These are phyloP conservation scores for Cataglyphis altisquamis DNA, from an alignment of 2,888 invertebrate genomes.

Conservation along the genomic window DNA sequence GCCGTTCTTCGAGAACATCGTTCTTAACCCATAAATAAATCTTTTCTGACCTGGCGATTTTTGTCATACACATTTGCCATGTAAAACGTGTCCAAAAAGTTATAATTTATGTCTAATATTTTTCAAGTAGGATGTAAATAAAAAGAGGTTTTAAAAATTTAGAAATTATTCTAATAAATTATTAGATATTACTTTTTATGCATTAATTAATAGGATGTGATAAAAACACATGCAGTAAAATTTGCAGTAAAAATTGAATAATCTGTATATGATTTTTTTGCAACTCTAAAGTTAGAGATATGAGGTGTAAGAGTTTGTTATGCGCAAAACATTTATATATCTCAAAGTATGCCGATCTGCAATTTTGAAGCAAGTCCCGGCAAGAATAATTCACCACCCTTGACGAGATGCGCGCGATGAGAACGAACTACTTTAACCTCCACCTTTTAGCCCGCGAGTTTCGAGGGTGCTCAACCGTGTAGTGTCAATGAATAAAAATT, in stretches of 20 bases:
- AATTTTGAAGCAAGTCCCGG: slow-evolving; percentile 10
- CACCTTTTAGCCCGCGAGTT: slow-evolving; percentile 75
- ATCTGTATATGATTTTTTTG: neutral
- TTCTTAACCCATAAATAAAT: slow-evolving; percentile 39
- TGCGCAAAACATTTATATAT: slow-evolving; percentile 3
- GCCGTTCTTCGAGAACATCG: slow-evolving; percentile 37
- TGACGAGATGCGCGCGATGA: slow-evolving; percentile 30
- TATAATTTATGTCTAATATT: neutral
- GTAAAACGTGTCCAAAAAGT: neutral
- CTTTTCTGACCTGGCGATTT: slow-evolving; percentile 2
- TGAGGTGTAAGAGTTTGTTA: neutral
- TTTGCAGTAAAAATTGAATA: neutral
- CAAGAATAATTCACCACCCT: slow-evolving; percentile 39
- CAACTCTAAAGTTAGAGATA: neutral
- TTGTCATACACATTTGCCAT: neutral
- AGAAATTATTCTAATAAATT: neutral
- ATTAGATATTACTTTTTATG: neutral
- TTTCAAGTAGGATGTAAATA: neutral
- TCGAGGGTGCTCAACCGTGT: slow-evolving; percentile 81
- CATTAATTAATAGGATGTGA: neutral
- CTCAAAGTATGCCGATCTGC: neutral
- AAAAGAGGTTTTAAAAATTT: neutral
- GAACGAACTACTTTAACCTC: slow-evolving; percentile 67
- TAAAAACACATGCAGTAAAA: neutral
- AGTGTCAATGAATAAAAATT: slow-evolving; percentile 86